A percentile compares a stretch with the other conserved stretches of the same genome.
Evolutionary conservation across 2,113 vertebrate genomes (phyloP).

Genomic region (Oryzias celebensis): DNA sequence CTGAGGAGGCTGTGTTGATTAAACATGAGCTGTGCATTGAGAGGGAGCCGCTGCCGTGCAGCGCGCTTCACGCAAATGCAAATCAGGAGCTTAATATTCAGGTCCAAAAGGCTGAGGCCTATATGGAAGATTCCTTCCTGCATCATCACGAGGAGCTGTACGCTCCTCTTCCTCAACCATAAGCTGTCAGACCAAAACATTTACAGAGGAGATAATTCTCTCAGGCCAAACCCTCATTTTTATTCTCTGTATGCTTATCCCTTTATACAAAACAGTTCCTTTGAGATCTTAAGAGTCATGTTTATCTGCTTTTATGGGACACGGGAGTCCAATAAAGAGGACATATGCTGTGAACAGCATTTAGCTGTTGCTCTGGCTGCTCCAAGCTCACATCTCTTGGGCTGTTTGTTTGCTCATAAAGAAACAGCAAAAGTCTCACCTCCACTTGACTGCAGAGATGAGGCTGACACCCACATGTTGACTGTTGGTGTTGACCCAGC

Average conservation of each 20-base stretch:
- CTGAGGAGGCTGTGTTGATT: slow-evolving; percentile 42
- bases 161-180: slow-evolving; percentile 11
- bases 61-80: slow-evolving; percentile 60
- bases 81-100: slow-evolving; percentile 71
- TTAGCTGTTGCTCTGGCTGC: background rate
- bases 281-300: slow-evolving; percentile 26
- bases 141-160: slow-evolving; percentile 14
- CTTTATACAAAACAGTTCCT: slow-evolving; percentile 35
- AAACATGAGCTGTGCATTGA: slow-evolving; percentile 60
- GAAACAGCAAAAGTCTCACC: slow-evolving; percentile 51
- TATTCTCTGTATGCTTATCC: slow-evolving; percentile 30
- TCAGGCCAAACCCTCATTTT: background rate
- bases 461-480: slow-evolving; percentile 36
- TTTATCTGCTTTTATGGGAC: slow-evolving; percentile 36
- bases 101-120: slow-evolving; percentile 37
- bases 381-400: background rate
- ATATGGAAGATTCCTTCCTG: slow-evolving; percentile 21
- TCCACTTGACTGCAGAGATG: slow-evolving; percentile 52
- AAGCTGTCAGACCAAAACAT: too few species aligned
- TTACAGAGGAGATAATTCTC: too few species aligned
- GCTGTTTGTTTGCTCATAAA: slow-evolving; percentile 4
- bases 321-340: slow-evolving; percentile 26
- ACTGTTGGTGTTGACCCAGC: slow-evolving; percentile 68
- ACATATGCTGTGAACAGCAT: slow-evolving; percentile 24
- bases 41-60: slow-evolving; percentile 36